Evolutionary conservation across 2,888 invertebrate genomes (phyloP).

Genomic region (Notodonta ziczac): DNA sequence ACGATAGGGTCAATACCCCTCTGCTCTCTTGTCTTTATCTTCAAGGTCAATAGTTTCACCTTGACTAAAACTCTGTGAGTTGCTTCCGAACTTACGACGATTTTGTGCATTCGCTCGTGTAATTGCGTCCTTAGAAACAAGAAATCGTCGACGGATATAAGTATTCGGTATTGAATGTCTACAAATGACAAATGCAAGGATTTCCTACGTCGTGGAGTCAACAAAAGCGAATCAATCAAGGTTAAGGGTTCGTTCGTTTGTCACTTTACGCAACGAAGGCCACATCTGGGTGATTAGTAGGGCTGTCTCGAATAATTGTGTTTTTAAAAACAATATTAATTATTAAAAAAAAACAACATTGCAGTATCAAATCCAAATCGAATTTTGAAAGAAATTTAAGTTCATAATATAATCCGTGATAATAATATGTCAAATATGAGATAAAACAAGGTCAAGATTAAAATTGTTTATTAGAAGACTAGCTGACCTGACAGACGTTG

Average conservation of each 20-base stretch:
- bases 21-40: no score
- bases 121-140: not conserved
- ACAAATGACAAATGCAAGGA: conserved; percentile 36
- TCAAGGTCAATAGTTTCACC: conserved; percentile 23
- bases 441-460: no score
- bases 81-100: conserved; percentile 2
- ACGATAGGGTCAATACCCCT: no score
- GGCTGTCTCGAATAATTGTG: not conserved
- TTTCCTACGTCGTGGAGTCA: conserved; percentile 34
- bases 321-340: no score
- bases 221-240: conserved; percentile 36
- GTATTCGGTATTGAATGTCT: conserved; percentile 30
- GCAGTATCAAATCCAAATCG: no score
- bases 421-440: no score
- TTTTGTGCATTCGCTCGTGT: not conserved
- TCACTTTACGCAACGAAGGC: conserved; percentile 5
- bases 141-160: conserved; percentile 21
- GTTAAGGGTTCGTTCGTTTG: conserved; percentile 22
- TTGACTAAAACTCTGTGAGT: conserved; percentile 12
- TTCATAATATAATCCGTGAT: no score
- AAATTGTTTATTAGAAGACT: no score
- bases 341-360: no score
- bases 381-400: no score
- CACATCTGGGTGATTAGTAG: not conserved
- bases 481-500: no score